A percentile compares a stretch with the other conserved stretches of the same genome.
Evolutionary conservation across 2,113 vertebrate species (phyloP).

Genomic region (Anhinga rufa): DNA sequence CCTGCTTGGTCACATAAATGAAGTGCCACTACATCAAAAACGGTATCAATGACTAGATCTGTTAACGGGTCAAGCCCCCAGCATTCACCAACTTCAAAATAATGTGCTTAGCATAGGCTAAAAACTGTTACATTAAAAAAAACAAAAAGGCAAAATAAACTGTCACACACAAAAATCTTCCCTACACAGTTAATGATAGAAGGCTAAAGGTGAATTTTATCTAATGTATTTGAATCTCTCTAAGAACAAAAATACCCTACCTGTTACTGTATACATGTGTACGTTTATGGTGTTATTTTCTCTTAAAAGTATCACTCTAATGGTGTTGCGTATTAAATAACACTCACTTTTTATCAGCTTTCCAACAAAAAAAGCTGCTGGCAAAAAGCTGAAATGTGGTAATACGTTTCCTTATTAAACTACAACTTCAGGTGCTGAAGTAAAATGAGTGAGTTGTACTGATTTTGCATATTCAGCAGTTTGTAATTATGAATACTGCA

Average conservation of each 20-base stretch:
- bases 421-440: constrained; percentile 40
- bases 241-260: not conserved
- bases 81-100: not conserved
- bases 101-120: not conserved
- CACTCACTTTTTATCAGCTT: constrained; percentile 14
- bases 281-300: not conserved
- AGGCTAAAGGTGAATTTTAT: not conserved
- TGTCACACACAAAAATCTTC: not conserved
- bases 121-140: not conserved
- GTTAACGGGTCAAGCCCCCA: not conserved
- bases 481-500: not conserved
- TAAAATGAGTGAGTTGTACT: not conserved
- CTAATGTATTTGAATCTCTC: not conserved
- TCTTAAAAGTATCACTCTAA: not conserved
- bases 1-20: not conserved
- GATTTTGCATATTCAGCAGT: constrained; percentile 20
- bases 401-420: constrained; percentile 48
- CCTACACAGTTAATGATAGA: not conserved
- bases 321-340: not conserved
- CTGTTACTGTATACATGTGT: not conserved
- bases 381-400: constrained; percentile 15
- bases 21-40: not conserved
- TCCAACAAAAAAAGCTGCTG: constrained; percentile 15
- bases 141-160: not conserved
- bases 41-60: not conserved